Evolutionary conservation across 2,888 invertebrate genomes (phyloP), one percentile per base, ranked within the genome.

Genomic region (Leptopilina myrica): DNA sequence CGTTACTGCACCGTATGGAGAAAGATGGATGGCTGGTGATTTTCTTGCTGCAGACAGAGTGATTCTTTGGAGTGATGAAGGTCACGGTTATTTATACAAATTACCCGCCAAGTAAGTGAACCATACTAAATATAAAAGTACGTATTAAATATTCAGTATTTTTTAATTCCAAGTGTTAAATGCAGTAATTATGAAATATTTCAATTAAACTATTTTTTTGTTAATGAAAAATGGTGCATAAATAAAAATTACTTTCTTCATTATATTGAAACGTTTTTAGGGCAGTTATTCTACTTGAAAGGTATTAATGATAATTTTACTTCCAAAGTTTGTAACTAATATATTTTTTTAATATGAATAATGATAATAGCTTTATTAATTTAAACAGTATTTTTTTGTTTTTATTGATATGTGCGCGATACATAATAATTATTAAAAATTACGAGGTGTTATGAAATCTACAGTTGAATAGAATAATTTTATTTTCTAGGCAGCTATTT

Each of bases 1-100:
- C 0, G 97, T 98, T 83, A 95, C 96, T 83, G 96, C 97, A n/a
- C 97, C 97, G 0, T 93, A 95, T 20, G 96, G 97, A 0, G 98
- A 98, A 91, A 94, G 98, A 2, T 99, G 98, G 98, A 95, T 97
- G 93, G 98, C 98, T 0, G 99, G 99, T 0, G 98, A 98, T 91
- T 99, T 99, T 90, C 93, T 99, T 33, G 95, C 97, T 0, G 96
- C 98, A 0, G 99, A 99, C 90, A 93, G 97, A 64, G 97, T 99
- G 0, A 95, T 99, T 76, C 95, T 99, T 11, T 99, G 98, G 96
- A 98, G 98, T 76, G 98, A 98, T 76, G 98, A 98, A 89, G 99
- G 99, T 80, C 97, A 97, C 89, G 98, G 98, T 76, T 99, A 98
- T 92, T 93, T 99, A 76, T 99, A 98, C 93, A 97, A 96, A 92